Conservation (phyloP, 2,113 vertebrate genomes). For the Baryphthengus martii region DNA sequence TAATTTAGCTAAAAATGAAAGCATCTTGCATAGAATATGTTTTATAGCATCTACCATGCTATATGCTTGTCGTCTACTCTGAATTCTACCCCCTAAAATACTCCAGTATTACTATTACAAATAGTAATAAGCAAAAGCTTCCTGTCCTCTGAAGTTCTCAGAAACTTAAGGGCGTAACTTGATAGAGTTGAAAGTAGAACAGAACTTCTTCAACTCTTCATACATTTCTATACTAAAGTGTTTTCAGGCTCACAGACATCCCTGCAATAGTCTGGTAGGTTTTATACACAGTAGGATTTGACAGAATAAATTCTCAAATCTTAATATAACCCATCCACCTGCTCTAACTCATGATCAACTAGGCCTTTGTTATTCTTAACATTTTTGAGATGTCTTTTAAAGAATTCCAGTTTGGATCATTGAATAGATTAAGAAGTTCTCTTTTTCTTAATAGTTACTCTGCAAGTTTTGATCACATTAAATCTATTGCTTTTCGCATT, state of each 20-base stretch:
- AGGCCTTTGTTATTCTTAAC: neutral
- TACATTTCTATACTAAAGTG: neutral
- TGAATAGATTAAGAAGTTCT: neutral
- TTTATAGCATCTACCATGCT: neutral
- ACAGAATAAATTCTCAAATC: neutral
- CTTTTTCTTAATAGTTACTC: neutral
- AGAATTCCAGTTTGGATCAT: neutral
- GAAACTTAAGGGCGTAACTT: neutral
- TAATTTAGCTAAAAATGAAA: neutral
- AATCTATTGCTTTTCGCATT: neutral
- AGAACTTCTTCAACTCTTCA: neutral
- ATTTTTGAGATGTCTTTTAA: neutral
- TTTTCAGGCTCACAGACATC: neutral
- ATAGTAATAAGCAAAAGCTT: neutral
- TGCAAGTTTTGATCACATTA: neutral
- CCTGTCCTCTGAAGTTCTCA: neutral
- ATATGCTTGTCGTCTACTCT: neutral
- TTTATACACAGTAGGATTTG: neutral
- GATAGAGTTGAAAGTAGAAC: neutral
- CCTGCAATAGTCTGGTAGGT: neutral
- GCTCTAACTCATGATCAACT: neutral
- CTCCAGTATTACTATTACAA: neutral
- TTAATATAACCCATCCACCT: neutral
- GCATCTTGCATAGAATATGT: neutral
- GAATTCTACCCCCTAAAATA: neutral